These are phyloP conservation scores for Beris chalybata DNA, from an alignment of 2,888 invertebrate species.

Conservation along the genomic window DNA sequence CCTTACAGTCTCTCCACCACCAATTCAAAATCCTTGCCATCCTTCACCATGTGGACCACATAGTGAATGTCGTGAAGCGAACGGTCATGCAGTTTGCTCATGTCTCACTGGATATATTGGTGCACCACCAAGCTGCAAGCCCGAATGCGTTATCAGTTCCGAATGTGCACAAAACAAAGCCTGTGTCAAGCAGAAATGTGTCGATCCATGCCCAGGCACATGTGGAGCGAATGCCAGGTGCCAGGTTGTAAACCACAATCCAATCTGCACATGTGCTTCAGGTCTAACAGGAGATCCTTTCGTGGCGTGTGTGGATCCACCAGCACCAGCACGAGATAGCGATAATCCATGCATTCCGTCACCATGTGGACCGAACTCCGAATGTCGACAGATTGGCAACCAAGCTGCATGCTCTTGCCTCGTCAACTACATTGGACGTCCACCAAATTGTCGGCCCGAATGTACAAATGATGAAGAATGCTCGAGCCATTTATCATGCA, in stretches of 20 bases:
- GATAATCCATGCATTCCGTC: slow-evolving; percentile 76
- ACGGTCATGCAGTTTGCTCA: slow-evolving; percentile 66
- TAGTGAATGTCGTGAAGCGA: slow-evolving; percentile 65
- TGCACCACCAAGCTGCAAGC: slow-evolving; percentile 66
- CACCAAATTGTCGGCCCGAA: slow-evolving; percentile 84
- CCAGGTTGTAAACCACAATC: slow-evolving; percentile 68
- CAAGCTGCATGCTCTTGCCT: slow-evolving; percentile 86
- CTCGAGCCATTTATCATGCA: slow-evolving; percentile 77
- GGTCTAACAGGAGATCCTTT: slow-evolving; percentile 70
- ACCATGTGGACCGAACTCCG: slow-evolving; percentile 82
- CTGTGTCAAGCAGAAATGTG: slow-evolving; percentile 66
- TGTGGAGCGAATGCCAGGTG: slow-evolving; percentile 68
- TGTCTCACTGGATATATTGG: slow-evolving; percentile 66
- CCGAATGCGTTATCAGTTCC: slow-evolving; percentile 68
- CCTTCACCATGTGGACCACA: slow-evolving; percentile 71
- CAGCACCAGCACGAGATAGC: slow-evolving; percentile 48
- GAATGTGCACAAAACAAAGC: slow-evolving; percentile 68
- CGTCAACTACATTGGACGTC: slow-evolving; percentile 77
- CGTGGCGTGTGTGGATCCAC: slow-evolving; percentile 58
- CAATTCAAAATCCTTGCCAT: slow-evolving; percentile 59
- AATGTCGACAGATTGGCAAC: slow-evolving; percentile 76
- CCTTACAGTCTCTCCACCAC: slow-evolving; percentile 42
- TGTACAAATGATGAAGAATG: slow-evolving; percentile 81
- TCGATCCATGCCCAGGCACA: slow-evolving; percentile 68
- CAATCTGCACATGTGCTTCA: slow-evolving; percentile 66